These are phyloP conservation scores for Cheilosia soror DNA, from an alignment of 2,888 invertebrate genomes.

Conservation along the genomic window DNA sequence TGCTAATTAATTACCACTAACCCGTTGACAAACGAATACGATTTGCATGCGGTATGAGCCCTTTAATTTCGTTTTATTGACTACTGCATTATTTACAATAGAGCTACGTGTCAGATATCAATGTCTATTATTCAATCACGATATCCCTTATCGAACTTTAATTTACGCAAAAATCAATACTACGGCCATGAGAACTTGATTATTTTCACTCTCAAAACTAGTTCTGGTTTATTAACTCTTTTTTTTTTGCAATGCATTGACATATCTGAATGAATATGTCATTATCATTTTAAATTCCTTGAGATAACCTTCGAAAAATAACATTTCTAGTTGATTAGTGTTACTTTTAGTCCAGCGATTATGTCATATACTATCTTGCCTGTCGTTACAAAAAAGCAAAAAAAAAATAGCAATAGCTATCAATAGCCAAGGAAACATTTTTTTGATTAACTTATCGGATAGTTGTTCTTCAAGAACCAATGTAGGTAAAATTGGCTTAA, in stretches of 20 bases:
- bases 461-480: neutral
- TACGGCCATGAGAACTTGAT: conserved; percentile 45
- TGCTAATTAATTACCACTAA: neutral
- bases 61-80: neutral
- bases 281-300: conserved; percentile 44
- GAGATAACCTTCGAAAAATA: conserved; percentile 24
- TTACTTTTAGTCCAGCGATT: conserved; percentile 6
- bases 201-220: conserved; percentile 35
- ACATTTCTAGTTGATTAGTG: neutral
- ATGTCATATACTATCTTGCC: conserved; percentile 8
- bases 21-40: neutral
- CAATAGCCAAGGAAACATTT: conserved; percentile 5
- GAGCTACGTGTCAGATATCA: conserved; percentile 7
- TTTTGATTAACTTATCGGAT: conserved; percentile 33
- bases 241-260: conserved; percentile 20
- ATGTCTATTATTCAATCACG: neutral
- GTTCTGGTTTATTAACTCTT: conserved; percentile 23
- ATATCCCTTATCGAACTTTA: conserved; percentile 28
- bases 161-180: conserved; percentile 21
- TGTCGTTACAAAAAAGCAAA: neutral
- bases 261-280: conserved; percentile 51
- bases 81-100: neutral
- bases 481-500: neutral
- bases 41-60: neutral
- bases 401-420: neutral